Percentiles rank a stretch among this genome's conserved stretches.
Conservation (phyloP, 2,113 vertebrate genomes). For the Pipa parva region DNA sequence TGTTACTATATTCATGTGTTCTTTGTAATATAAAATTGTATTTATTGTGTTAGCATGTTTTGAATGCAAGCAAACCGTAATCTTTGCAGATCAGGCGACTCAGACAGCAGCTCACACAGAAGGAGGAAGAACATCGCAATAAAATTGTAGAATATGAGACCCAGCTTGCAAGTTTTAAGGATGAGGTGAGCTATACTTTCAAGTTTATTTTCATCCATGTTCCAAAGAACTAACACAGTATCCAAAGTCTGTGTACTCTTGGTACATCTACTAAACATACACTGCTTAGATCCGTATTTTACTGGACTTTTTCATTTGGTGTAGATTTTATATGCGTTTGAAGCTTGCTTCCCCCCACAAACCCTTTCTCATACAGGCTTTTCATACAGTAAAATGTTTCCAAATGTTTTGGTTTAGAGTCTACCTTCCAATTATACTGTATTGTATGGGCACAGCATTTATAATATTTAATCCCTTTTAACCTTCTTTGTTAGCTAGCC, state of each 20-base stretch:
- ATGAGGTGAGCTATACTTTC: constrained; percentile 70
- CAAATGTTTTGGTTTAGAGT: neutral
- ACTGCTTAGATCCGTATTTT: too few species aligned
- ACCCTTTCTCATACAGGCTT: neutral
- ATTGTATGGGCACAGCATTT: neutral
- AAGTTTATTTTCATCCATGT: too few species aligned
- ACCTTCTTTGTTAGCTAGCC: constrained; percentile 66
- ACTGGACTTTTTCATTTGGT: too few species aligned
- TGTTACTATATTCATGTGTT: too few species aligned
- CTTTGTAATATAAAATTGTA: too few species aligned
- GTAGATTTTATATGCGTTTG: too few species aligned
- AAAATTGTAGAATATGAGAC: constrained; percentile 76
- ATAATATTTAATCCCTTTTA: neutral
- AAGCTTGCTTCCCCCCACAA: too few species aligned
- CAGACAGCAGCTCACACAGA: constrained; percentile 66
- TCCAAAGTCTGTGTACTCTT: too few species aligned
- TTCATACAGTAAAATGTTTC: neutral
- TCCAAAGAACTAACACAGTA: too few species aligned
- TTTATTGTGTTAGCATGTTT: too few species aligned
- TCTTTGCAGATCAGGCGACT: constrained; percentile 67
- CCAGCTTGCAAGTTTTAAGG: constrained; percentile 75
- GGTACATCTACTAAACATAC: too few species aligned
- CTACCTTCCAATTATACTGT: neutral
- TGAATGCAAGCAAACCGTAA: too few species aligned
- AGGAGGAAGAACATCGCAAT: constrained; percentile 68